phyloP scores from a whole-genome alignment of 2,113 vertebrate genomes.

The Symphodus melops region DNA sequence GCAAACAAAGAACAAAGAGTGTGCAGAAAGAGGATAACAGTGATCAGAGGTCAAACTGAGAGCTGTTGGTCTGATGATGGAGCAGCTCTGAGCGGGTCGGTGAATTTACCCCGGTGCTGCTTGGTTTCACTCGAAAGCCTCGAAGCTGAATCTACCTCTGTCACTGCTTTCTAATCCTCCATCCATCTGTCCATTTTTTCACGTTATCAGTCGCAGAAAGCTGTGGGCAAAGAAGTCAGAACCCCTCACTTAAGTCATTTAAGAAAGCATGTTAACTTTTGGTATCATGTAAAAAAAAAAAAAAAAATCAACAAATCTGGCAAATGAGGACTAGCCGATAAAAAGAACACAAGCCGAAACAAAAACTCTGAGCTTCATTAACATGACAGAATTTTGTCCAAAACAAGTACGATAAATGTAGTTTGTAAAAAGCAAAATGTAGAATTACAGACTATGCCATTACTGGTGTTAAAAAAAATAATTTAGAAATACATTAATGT shows the following conservation, averaged over 20 bases:
- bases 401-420: too few relatives aligned
- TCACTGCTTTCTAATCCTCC: slow-evolving; percentile 2
- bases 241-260: background rate
- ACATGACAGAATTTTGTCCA: too few relatives aligned
- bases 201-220: background rate
- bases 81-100: background rate
- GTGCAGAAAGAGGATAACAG: background rate
- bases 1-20: slow-evolving; percentile 52
- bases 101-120: slow-evolving; percentile 34
- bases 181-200: background rate
- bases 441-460: too few relatives aligned
- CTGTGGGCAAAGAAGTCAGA: background rate
- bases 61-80: slow-evolving; percentile 9
- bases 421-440: too few relatives aligned
- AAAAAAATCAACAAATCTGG: too few relatives aligned
- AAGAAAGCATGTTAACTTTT: too few relatives aligned
- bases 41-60: slow-evolving; percentile 7
- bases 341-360: too few relatives aligned
- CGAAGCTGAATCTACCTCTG: slow-evolving; percentile 1
- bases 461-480: too few relatives aligned
- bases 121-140: slow-evolving; percentile 30
- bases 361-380: too few relatives aligned
- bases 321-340: too few relatives aligned
- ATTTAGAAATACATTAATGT: too few relatives aligned
- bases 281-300: too few relatives aligned